Percentiles rank a stretch among this genome's conserved stretches.
Conservation (phyloP, 2,113 vertebrate species). For the Lamprologus callipterus region DNA sequence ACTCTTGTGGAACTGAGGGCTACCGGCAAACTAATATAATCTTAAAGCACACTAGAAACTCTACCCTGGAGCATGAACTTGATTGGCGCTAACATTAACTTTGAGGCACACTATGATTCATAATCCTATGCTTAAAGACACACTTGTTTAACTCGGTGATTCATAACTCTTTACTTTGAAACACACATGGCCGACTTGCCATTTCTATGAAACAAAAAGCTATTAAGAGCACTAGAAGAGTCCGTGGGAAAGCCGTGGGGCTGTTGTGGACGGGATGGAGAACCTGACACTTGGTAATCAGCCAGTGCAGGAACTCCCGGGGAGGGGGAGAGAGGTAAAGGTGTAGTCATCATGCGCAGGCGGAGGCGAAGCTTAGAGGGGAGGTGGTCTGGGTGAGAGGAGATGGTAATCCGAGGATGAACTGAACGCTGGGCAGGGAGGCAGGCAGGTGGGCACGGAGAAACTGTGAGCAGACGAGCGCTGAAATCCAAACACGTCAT, state of each 20-base stretch:
- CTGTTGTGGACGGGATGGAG: background rate
- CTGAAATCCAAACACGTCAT: background rate
- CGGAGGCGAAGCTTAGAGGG: background rate
- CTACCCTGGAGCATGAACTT: background rate
- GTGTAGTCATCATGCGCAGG: background rate
- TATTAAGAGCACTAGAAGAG: background rate
- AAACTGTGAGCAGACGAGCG: accelerated
- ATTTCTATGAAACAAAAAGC: background rate
- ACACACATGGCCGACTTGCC: accelerated
- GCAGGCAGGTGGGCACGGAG: accelerated
- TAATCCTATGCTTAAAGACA: background rate
- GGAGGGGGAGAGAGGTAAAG: background rate
- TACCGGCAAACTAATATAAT: background rate
- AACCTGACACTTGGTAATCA: accelerated
- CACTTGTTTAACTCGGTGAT: background rate
- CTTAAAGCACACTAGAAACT: background rate
- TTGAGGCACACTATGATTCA: background rate
- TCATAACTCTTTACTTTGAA: background rate
- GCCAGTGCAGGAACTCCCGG: background rate
- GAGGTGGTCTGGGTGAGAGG: background rate
- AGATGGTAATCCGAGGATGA: background rate
- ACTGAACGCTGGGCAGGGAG: background rate
- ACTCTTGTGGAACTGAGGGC: background rate
- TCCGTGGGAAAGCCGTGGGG: background rate
- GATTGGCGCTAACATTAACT: background rate